Base-by-base conservation (phyloP, 2,797 vertebrate genomes). In the Sarcophilus harrisii region DNA sequence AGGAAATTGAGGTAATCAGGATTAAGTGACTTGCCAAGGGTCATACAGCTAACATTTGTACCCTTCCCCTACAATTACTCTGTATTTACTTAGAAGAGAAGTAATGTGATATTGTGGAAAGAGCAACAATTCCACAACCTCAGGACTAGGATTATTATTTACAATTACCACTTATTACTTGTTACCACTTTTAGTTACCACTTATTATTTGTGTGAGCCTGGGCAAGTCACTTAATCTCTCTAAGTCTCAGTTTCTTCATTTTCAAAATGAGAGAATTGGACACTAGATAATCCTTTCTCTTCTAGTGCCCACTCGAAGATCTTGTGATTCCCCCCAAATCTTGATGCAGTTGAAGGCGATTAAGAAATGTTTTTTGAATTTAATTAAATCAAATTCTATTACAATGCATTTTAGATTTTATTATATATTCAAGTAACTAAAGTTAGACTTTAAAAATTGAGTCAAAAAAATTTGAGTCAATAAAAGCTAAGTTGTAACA, bases 381-480 rank as follows among this genome's bases (percentile, higher is more conserved):
- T 81, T 81, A 81, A 45, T 87, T 27, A 87, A 87, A 49, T 87
- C 2, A 87, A 87, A 87, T 87, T 24, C 16, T 93, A 29, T 91
- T 94, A 57, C 59, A 92, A 90, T 96, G 93, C 12, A 95, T 95
- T 60, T 57, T 87, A 92, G 29, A 60, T 29, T 66, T 93, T 90
- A 30, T 93, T 91, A 93, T 87, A 30, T n/a, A n/a, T 90, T 89
- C 90, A 94, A 66, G 57, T 73, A 93, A 18, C 32, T 93, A 30
- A 57, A n/a, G 58, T 16, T 91, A 30, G 59, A 30, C 59, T 62
- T 62, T 1, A 62, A 62, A 12, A 62, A 12, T 11, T 62, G 29
- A 62, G 29, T 60, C 11, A 60, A 29, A 38, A 29, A 60, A 12
- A 60, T 12, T 10, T 30, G 30, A 60, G 29, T 62, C 3, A 62